Conservation (phyloP, 2,113 vertebrate genomes). For the Pteropus alecto region DNA sequence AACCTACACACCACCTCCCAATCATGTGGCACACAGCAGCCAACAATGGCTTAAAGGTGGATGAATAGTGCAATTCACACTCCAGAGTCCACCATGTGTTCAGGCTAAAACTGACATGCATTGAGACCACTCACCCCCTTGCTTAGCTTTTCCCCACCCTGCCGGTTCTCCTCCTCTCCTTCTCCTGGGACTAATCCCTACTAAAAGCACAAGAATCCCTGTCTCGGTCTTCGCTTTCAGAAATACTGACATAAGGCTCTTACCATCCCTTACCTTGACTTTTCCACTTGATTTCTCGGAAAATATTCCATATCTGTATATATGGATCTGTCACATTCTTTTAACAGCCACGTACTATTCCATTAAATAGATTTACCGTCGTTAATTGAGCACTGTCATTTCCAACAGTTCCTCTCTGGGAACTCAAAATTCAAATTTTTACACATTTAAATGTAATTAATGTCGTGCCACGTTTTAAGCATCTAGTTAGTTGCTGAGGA, state of each 20-base stretch:
- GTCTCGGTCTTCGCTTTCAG: background rate
- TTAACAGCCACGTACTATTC: background rate
- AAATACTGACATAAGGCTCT: background rate
- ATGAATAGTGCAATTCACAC: background rate
- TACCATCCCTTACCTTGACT: background rate
- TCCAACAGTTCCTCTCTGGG: slow-evolving; percentile 8
- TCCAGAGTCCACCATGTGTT: background rate
- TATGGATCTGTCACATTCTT: background rate
- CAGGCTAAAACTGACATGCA: background rate
- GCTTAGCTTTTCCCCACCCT: background rate
- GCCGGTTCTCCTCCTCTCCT: background rate
- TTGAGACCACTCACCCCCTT: background rate
- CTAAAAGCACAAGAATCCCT: background rate
- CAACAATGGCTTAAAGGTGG: background rate
- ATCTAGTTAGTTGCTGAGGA: background rate
- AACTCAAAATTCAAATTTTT: slow-evolving; percentile 56
- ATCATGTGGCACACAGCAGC: no score
- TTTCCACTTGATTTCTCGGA: slow-evolving; percentile 10
- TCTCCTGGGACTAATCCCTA: background rate
- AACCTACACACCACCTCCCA: background rate
- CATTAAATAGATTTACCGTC: slow-evolving; percentile 20
- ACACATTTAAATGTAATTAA: slow-evolving; percentile 46
- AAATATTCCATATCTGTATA: background rate
- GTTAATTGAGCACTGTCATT: slow-evolving; percentile 37
- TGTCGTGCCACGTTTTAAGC: slow-evolving; percentile 22